A percentile compares a stretch with the other conserved stretches of the same genome.
These are phyloP conservation scores for Trichonephila clavata DNA, from an alignment of 1,140 invertebrate species.

Conservation along the genomic window DNA sequence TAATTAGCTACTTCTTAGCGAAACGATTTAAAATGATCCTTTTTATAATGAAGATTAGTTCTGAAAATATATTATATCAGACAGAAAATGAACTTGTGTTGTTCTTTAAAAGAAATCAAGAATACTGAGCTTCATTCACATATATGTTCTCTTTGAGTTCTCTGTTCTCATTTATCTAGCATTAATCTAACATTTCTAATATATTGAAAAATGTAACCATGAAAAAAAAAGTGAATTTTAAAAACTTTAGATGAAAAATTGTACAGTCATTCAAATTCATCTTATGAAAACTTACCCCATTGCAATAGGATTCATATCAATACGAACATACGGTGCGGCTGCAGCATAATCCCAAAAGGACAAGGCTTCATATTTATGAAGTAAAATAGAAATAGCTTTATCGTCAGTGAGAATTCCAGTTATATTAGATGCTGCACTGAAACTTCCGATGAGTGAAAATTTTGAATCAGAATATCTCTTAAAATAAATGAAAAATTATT, in stretches of 20 bases:
- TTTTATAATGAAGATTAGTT: no score
- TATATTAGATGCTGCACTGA: conserved; percentile 92
- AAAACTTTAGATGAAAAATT: background rate
- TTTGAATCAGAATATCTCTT: conserved; percentile 72
- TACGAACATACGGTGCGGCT: conserved; percentile 89
- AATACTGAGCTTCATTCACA: no score
- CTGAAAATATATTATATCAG: no score
- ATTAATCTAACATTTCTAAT: no score
- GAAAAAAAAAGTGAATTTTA: background rate
- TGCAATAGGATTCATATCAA: conserved; percentile 93
- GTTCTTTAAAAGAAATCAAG: no score
- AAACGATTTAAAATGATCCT: no score
- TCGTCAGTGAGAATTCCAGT: conserved; percentile 94
- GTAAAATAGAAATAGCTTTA: conserved; percentile 88
- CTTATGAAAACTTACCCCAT: conserved; percentile 82
- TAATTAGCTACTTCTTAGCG: no score
- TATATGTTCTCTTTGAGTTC: no score
- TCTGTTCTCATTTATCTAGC: no score
- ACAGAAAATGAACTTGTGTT: no score
- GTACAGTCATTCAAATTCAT: background rate
- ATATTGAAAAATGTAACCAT: no score
- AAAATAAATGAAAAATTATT: background rate
- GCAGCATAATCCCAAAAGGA: conserved; percentile 95
- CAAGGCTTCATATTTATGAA: conserved; percentile 91
- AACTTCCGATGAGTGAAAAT: conserved; percentile 90